Evolutionary conservation across 1,140 invertebrate species (phyloP), one percentile per base, ranked within the genome.

Genomic region (Hestina assimilis): DNA sequence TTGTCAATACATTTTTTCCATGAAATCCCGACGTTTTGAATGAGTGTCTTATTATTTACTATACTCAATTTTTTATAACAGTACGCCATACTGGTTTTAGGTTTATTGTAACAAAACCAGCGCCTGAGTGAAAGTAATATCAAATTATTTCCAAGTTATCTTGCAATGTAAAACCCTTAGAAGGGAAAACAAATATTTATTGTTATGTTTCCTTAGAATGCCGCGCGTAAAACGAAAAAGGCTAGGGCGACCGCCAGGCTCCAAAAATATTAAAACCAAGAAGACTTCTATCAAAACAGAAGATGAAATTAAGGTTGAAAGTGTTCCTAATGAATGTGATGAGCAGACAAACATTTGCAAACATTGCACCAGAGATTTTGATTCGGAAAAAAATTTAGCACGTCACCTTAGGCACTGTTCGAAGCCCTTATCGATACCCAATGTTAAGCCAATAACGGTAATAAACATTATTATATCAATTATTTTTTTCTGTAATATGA

Each of bases 101-200:
- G 21, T 26, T 45, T 38, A 20, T 28, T 3, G 23, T 38, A 55
- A 28, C 20, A 33, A 54, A 62, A 50, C 38, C 29, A 75, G 78
- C 82, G 82, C 82, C 82, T 85, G 79, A 69, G 77, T 82, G 80
- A 83, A 86, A 79, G 75, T 72, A 81, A 79, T 83, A 83, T 81
- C 79, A 83, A 83, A 78, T 55, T 75, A 70, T 71, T 45, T 72
- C 4, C 26, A 12, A 59, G 57, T 61, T 66, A 63, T 61, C 55
- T 71, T 62, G 61, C 57, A 56, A 66, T 42, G 14, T 57, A 54
- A 59, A 59, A 47, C 38, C 51, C 43, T 50, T 6, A 45, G 19
- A 46, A 63, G 65, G 62, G 67, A 70, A 67, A 42, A n/a, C n/a
- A n/a, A 66, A 43, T 50, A 35, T 33, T 26, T 43, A 40, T 48